Evolutionary conservation across 1,140 invertebrate genomes (phyloP), one percentile per base, ranked within the genome.

Genomic region (Macrocentrus cingulum): DNA sequence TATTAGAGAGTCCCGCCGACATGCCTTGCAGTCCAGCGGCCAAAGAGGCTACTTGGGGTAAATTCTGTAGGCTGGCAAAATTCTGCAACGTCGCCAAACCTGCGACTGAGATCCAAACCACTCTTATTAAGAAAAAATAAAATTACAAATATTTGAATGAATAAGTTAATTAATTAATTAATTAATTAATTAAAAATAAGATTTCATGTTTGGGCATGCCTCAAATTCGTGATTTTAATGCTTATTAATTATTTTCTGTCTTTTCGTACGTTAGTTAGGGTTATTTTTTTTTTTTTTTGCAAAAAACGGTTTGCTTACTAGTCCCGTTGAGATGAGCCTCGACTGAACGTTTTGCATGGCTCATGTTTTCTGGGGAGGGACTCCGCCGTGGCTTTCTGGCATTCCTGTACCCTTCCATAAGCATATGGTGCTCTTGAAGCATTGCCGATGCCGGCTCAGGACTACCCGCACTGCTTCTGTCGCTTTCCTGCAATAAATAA

Each of bases 81-180:
- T 88, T 89, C 74, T 89, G 88, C 59, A 90, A 84, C 46, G 84
- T 86, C 64, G 85, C 83, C 84, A 91, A 87, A 44, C 87, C 87
- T 64, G 88, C 88, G 87, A 90, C 88, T 90, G 76, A 50, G 59
- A 23, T 34, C 23, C 11, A 19, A 18, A 45, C 18, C 3, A 8
- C 3, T 45, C 32, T 9, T 19, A 8, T 9, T 19, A 5, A 22
- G 5, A 49, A 1, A 1, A 44, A 51, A 29, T 25, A 25, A 29
- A 13, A 23, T 41, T 50, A 22, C n/a, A 6, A 48, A 48, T 13
- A 2, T 5, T 6, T 32, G 2, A n/a, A n/a, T n/a, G n/a, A n/a
- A n/a, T n/a, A n/a, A n/a, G n/a, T n/a, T n/a, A n/a, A n/a, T n/a
- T n/a, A 48, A 48, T 18, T 45, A 18, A 45, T 19, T 3, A 8